These are phyloP conservation scores for Marasmarcha lunaedactyla DNA, from an alignment of 2,888 invertebrate species.

Conservation along the genomic window DNA sequence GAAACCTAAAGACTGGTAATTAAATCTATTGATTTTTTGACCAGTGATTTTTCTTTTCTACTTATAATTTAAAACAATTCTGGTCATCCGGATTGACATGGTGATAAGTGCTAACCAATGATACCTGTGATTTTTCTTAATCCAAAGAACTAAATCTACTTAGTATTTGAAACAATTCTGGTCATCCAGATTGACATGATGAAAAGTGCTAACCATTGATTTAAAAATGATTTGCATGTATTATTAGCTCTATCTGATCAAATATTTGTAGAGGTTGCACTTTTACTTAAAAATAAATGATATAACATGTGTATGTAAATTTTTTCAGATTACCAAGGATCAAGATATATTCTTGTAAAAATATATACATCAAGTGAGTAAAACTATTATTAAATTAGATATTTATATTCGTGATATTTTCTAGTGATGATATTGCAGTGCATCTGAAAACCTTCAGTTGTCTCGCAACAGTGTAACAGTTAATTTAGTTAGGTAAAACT, in stretches of 20 bases:
- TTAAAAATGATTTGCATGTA: slow-evolving; percentile 62
- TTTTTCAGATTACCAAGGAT: too few relatives aligned
- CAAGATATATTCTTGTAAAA: too few relatives aligned
- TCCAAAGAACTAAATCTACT: too few relatives aligned
- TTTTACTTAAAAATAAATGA: background rate
- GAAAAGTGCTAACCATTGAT: slow-evolving; percentile 65
- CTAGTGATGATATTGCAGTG: slow-evolving; percentile 61
- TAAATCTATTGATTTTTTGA: background rate
- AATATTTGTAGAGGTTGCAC: too few relatives aligned
- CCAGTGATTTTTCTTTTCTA: too few relatives aligned
- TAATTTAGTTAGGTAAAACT: slow-evolving; percentile 37
- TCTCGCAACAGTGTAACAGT: slow-evolving; percentile 30
- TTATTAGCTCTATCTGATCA: slow-evolving; percentile 66
- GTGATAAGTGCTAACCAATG: slow-evolving; percentile 68
- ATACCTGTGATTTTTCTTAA: too few relatives aligned
- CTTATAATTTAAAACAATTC: too few relatives aligned
- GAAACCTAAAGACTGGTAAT: slow-evolving; percentile 41
- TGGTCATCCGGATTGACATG: slow-evolving; percentile 21
- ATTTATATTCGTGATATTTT: too few relatives aligned
- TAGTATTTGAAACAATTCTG: too few relatives aligned
- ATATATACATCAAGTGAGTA: too few relatives aligned
- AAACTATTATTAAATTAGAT: too few relatives aligned
- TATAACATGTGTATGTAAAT: background rate
- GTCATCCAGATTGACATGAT: slow-evolving; percentile 28
- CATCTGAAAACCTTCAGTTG: slow-evolving; percentile 56